A percentile compares a stretch with the other conserved stretches of the same genome.
Conservation (phyloP, 2,797 vertebrate species). For the Potorous gilbertii region DNA sequence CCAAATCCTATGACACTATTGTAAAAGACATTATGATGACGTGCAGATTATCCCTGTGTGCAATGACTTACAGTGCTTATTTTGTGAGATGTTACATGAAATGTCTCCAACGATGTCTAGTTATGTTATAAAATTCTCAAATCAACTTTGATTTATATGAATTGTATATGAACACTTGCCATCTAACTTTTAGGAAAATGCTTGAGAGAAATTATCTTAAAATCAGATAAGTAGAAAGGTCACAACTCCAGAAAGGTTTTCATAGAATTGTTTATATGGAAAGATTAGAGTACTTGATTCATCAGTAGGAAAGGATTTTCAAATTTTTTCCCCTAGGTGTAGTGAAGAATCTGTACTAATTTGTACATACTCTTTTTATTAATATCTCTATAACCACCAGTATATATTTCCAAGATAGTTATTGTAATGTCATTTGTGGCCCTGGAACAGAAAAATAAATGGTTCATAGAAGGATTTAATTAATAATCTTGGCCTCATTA, state of each 20-base stretch:
- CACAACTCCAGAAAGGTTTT: background rate
- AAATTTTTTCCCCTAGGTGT: background rate
- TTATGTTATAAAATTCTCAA: background rate
- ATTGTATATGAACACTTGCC: background rate
- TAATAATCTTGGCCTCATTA: slow-evolving; percentile 64
- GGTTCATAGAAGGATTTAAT: slow-evolving; percentile 60
- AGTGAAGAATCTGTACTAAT: background rate
- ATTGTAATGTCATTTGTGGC: background rate
- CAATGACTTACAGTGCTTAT: background rate
- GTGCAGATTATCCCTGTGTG: background rate
- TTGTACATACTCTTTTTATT: background rate
- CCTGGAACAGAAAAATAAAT: background rate
- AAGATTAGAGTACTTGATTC: background rate
- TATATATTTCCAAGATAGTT: background rate
- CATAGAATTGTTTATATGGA: background rate
- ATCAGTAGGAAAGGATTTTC: background rate
- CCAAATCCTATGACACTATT: background rate
- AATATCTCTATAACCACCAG: background rate
- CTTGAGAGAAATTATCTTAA: background rate
- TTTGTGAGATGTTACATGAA: background rate
- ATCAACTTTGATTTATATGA: background rate
- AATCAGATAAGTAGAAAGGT: background rate
- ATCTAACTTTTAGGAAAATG: background rate
- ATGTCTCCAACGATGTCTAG: background rate
- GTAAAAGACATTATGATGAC: background rate